Percentiles rank a stretch among this genome's conserved stretches.
phyloP scores from a whole-genome alignment of 2,888 invertebrate species.

The Clostera curtula region DNA sequence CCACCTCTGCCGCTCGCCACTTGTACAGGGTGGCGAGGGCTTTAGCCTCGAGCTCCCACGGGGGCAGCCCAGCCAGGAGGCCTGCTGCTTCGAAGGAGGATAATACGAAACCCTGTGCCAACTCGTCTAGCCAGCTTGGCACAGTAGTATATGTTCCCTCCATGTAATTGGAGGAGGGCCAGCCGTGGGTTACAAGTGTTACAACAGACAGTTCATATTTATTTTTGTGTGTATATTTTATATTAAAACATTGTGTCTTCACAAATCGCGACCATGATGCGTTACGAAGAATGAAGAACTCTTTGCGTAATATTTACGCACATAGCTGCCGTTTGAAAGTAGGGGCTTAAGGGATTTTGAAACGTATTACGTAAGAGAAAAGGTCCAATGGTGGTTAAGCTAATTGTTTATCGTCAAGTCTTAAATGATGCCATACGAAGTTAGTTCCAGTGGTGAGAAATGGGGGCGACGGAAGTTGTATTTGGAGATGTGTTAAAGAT shows the following conservation, averaged over 20 bases:
- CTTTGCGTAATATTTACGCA: slow-evolving; percentile 23
- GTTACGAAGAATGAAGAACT: slow-evolving; percentile 42
- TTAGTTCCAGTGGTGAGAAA: slow-evolving; percentile 53
- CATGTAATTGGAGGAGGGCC: no score
- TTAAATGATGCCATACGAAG: slow-evolving; percentile 28
- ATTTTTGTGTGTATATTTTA: no score
- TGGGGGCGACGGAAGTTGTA: slow-evolving; percentile 44
- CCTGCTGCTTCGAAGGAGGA: no score
- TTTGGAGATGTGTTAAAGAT: slow-evolving; percentile 30
- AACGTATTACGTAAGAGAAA: not conserved
- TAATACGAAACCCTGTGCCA: no score
- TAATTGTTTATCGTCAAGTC: slow-evolving; percentile 4
- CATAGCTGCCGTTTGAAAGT: not conserved
- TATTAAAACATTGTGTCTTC: slow-evolving; percentile 3
- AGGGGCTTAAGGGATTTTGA: slow-evolving; percentile 7
- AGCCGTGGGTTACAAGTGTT: no score
- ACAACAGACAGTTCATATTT: no score
- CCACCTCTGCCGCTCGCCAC: no score
- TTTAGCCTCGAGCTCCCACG: no score
- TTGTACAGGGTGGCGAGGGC: no score
- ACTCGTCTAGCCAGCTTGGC: no score
- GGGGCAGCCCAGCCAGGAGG: no score
- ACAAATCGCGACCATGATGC: slow-evolving; percentile 28
- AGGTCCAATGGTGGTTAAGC: not conserved
- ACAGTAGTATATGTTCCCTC: no score